Evolutionary conservation across 2,113 vertebrate species (phyloP).

Genomic region (Arvicanthis niloticus): DNA sequence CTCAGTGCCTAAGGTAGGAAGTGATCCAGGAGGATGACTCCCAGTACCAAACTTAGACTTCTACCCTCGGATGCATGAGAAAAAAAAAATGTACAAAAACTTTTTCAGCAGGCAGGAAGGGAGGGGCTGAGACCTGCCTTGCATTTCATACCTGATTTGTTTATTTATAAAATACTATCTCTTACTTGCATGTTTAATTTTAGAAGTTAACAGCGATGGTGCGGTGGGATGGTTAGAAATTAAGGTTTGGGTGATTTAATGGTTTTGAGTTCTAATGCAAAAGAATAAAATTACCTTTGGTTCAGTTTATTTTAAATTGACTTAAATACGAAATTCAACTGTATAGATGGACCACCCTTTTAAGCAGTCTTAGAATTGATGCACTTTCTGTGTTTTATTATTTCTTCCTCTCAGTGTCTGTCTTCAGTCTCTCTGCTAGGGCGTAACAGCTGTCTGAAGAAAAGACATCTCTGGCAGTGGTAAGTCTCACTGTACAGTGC

Average conservation of each 20-base stretch:
- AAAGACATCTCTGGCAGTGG: not conserved
- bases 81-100: not conserved
- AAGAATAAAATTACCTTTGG: not conserved
- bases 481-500: not conserved
- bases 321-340: conserved; percentile 1
- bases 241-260: not conserved
- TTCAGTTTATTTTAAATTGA: not conserved
- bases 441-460: not conserved
- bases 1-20: not conserved
- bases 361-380: not conserved
- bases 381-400: not conserved
- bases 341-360: not conserved
- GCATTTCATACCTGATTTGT: not conserved
- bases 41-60: not conserved
- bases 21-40: not conserved
- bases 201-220: conserved; percentile 7
- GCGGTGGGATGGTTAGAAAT: not conserved
- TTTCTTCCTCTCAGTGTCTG: not conserved
- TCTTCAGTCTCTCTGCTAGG: not conserved
- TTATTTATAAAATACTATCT: conserved; percentile 11
- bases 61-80: not conserved
- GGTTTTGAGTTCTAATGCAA: conserved; percentile 21
- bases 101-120: not conserved
- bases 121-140: not conserved
- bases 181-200: conserved; percentile 22